A percentile compares a stretch with the other conserved stretches of the same genome.
phyloP scores from a whole-genome alignment of 2,888 invertebrate genomes.

The Noctua comes region DNA sequence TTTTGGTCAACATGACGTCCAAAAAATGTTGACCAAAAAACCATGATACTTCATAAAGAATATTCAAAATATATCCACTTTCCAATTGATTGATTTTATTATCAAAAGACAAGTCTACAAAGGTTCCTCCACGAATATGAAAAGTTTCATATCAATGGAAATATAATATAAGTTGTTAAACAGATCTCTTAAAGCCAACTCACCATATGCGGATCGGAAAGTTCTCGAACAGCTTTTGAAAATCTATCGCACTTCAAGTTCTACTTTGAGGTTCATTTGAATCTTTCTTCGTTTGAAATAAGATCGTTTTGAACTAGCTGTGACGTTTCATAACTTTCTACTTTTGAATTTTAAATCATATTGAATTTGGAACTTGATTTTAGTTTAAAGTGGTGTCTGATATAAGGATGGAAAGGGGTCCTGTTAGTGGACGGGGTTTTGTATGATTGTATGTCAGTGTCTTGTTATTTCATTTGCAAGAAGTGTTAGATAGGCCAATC shows the following conservation, averaged over 20 bases:
- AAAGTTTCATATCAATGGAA: conserved; percentile 42
- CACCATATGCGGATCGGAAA: conserved; percentile 67
- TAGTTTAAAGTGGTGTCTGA: conserved; percentile 32
- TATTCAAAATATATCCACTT: too few relatives aligned
- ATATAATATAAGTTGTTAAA: conserved; percentile 54
- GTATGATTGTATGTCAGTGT: too few relatives aligned
- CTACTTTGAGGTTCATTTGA: conserved; percentile 60
- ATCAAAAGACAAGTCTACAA: conserved; percentile 31
- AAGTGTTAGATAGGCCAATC: not conserved
- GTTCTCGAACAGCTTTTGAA: conserved; percentile 69
- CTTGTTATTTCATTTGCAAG: not conserved
- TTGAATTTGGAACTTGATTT: conserved; percentile 50
- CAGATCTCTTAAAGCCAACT: conserved; percentile 63
- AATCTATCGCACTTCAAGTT: conserved; percentile 63
- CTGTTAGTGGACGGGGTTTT: not conserved
- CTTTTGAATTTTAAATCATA: conserved; percentile 51
- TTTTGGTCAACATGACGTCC: too few relatives aligned
- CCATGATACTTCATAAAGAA: too few relatives aligned
- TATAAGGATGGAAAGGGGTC: not conserved
- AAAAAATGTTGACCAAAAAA: too few relatives aligned
- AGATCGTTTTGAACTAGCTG: conserved; percentile 59
- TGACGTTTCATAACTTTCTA: conserved; percentile 56
- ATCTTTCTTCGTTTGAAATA: conserved; percentile 61
- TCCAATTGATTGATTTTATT: conserved; percentile 20
- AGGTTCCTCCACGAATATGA: conserved; percentile 30